Evolutionary conservation across 2,797 vertebrate species (phyloP).

Genomic region (Brachyalestes nurse): DNA sequence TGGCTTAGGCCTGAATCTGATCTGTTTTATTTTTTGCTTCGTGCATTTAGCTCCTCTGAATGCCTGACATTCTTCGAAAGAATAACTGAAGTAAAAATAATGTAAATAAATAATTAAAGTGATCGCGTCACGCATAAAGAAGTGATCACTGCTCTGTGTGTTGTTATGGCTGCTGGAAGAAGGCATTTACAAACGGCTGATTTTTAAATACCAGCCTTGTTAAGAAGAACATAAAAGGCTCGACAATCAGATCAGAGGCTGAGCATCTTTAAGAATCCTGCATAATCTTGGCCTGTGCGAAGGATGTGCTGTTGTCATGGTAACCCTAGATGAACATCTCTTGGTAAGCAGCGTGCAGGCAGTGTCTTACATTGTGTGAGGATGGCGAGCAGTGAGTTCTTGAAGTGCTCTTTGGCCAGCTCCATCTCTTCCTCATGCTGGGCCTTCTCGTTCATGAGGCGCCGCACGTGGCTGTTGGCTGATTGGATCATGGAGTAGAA

Average conservation of each 20-base stretch:
- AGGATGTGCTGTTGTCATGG: conserved; percentile 56
- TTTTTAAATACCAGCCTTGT: conserved; percentile 31
- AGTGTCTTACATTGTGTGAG: conserved; percentile 93
- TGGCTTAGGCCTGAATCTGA: conserved; percentile 45
- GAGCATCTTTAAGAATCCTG: conserved; percentile 50
- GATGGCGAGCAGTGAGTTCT: conserved; percentile 89
- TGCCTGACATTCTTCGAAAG: conserved; percentile 4
- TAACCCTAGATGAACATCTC: conserved; percentile 55
- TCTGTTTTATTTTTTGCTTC: conserved; percentile 12
- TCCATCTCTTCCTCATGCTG: conserved; percentile 93
- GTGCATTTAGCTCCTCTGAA: conserved; percentile 3
- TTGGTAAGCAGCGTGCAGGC: conserved; percentile 38
- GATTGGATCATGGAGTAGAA: conserved; percentile 98
- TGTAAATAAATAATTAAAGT: background rate
- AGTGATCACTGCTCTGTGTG: background rate
- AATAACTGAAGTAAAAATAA: background rate
- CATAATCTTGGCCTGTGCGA: conserved; percentile 49
- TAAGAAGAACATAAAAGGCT: conserved; percentile 26
- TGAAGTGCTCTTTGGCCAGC: conserved; percentile 89
- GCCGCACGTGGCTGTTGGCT: conserved; percentile 91
- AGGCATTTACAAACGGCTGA: conserved; percentile 15
- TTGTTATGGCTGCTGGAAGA: conserved; percentile 16
- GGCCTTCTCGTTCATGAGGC: conserved; percentile 92
- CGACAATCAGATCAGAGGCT: conserved; percentile 50
- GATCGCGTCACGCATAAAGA: background rate